A percentile compares a stretch with the other conserved stretches of the same genome.
Conservation (phyloP, 1,140 invertebrate species). For the Matsumurasca onukii region DNA sequence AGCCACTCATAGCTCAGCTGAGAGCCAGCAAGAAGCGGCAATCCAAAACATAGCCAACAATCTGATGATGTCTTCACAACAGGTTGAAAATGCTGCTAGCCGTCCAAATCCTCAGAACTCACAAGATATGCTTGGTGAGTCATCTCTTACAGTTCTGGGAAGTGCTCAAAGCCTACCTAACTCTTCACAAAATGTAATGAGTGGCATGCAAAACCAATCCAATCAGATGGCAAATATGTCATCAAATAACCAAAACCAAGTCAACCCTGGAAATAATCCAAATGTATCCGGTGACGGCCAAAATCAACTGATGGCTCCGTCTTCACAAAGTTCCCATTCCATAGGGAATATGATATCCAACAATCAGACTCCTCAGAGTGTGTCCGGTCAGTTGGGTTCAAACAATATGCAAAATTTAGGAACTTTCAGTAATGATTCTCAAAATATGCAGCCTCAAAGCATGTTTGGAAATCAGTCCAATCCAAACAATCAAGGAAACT, state of each 20-base stretch:
- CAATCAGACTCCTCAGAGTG: neutral
- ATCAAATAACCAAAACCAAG: neutral
- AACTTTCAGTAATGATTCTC: neutral
- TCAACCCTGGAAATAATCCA: neutral
- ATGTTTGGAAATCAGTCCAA: slow-evolving; percentile 5
- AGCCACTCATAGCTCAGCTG: neutral
- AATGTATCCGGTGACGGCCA: neutral
- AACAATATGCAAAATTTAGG: slow-evolving; percentile 8
- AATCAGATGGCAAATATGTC: neutral
- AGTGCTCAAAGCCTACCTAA: neutral
- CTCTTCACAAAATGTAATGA: slow-evolving; percentile 8
- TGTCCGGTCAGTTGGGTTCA: neutral
- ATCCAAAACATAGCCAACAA: slow-evolving; percentile 16
- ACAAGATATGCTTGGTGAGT: neutral
- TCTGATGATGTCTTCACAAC: slow-evolving; percentile 18
- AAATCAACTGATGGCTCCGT: neutral
- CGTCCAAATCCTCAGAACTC: neutral
- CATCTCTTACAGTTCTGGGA: neutral
- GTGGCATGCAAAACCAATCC: neutral
- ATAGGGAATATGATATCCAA: slow-evolving; percentile 20
- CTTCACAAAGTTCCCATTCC: slow-evolving; percentile 7
- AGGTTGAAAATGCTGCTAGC: neutral
- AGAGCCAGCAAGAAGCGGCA: slow-evolving; percentile 16
- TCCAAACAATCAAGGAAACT: slow-evolving; percentile 17
- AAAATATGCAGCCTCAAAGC: no score